Evolutionary conservation across 2,113 vertebrate species (phyloP).

Genomic region (Tricholaema leucomelas): DNA sequence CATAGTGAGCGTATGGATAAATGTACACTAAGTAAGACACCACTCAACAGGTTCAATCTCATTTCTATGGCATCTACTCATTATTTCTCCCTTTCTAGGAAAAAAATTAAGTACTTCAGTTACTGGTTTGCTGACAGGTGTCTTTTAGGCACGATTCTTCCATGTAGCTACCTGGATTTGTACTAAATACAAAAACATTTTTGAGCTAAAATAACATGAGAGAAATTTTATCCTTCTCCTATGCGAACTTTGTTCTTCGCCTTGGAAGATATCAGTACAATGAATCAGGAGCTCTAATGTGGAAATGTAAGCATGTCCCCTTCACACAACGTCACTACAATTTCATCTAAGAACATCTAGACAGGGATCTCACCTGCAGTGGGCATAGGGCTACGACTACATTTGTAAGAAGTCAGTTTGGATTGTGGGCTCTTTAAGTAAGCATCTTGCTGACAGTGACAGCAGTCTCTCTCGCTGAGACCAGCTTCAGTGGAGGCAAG

Average conservation of each 20-base stretch:
- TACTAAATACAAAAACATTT: not conserved
- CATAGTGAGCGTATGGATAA: not conserved
- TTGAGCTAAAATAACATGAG: not conserved
- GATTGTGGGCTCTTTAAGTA: too few species aligned
- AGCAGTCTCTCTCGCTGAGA: too few species aligned
- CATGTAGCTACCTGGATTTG: not conserved
- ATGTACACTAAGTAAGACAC: not conserved
- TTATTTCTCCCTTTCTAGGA: not conserved
- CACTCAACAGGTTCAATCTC: not conserved
- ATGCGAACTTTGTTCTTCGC: not conserved
- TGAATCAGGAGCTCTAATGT: not conserved
- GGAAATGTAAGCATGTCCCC: not conserved
- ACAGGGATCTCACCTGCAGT: too few species aligned
- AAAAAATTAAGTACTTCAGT: not conserved
- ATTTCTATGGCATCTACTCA: not conserved
- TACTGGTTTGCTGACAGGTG: not conserved
- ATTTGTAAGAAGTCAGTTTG: too few species aligned
- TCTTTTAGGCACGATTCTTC: not conserved
- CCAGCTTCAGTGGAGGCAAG: too few species aligned
- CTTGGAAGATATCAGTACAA: not conserved
- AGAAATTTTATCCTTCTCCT: not conserved
- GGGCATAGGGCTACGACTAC: too few species aligned
- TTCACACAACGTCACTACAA: too few species aligned
- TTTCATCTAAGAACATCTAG: too few species aligned
- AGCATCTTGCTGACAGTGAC: too few species aligned